Base-by-base conservation (phyloP, 2,113 vertebrate species). In the Siniperca knerii region DNA sequence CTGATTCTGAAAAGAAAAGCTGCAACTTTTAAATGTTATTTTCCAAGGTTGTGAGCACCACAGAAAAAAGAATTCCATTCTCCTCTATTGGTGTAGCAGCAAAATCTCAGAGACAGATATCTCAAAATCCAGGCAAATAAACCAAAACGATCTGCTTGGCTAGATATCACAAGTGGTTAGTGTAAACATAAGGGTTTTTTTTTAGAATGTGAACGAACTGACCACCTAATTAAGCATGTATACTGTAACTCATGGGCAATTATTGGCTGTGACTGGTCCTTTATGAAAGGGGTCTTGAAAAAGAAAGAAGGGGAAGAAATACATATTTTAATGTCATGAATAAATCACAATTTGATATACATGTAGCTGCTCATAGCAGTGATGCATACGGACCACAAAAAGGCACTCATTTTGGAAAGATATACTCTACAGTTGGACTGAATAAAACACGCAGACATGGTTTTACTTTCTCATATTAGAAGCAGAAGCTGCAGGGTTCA, bases 391-490 rank as follows among this genome's bases (percentile, higher is more conserved):
- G 11, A 29, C 35, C 85, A 81, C 66, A 77, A 88, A 84, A 46
- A 77, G 58, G 23, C 29, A 11, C 60, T 77, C 15, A 78, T 77
- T 86, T 75, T 2, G 52, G 60, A 44, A 71, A 68, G 52, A 73
- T 48, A 61, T 13, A 37, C 57, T 77, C 55, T 21, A 25, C 65
- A 50, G 42, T 29, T 66, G 54, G 33, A 44, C 48, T 60, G 50
- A 84, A 83, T 84, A 68, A 88, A 92, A 82, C 64, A 73, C 58
- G 62, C 58, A 60, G 55, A 84, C 69, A 62, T 8, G 16, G 20
- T 83, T 89, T 78, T 50, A 78, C 81, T 84, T 69, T 86, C 58
- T 57, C 44, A 21, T 13, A 42, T 84, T 44, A 75, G 75, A 70
- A 20, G 82, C 77, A 37, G 65, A 54, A 25, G 4, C 67, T 54